Conservation (phyloP, 2,113 vertebrate species). For the Nannobrachium achirus region DNA sequence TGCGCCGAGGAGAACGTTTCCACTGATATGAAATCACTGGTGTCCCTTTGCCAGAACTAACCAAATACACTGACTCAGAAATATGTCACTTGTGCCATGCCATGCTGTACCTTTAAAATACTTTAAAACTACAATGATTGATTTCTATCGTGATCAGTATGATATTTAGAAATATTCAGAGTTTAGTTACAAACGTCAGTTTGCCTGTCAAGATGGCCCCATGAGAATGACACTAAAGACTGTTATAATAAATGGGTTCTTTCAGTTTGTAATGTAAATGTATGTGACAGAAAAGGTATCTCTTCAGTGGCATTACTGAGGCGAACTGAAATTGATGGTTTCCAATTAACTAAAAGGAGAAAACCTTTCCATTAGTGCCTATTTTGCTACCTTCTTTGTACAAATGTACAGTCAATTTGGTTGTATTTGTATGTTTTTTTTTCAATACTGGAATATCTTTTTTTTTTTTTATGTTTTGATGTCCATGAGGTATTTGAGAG, state of each 20-base stretch:
- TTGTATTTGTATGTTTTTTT: slow-evolving; percentile 26
- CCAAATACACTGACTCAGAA: neutral
- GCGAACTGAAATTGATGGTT: neutral
- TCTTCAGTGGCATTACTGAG: slow-evolving; percentile 14
- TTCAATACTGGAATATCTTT: slow-evolving; percentile 37
- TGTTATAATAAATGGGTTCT: neutral
- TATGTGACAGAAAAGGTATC: neutral
- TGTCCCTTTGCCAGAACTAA: too few species aligned
- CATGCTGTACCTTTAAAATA: slow-evolving; percentile 25
- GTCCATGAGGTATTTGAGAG: slow-evolving; percentile 45
- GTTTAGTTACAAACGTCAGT: neutral
- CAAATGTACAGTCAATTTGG: slow-evolving; percentile 65
- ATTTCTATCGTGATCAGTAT: neutral
- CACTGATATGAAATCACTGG: neutral
- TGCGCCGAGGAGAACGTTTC: neutral
- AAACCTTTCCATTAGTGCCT: slow-evolving; percentile 5
- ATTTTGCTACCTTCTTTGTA: slow-evolving; percentile 49
- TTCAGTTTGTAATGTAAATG: neutral
- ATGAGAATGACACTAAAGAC: neutral
- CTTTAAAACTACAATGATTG: neutral
- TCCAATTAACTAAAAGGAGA: slow-evolving; percentile 1
- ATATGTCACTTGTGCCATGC: slow-evolving; percentile 18
- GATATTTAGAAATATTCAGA: neutral
- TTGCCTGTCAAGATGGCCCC: neutral
- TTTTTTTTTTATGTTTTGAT: slow-evolving; percentile 28